Conservation (phyloP, 2,888 invertebrate genomes). For the Physocephala rufipes region DNA sequence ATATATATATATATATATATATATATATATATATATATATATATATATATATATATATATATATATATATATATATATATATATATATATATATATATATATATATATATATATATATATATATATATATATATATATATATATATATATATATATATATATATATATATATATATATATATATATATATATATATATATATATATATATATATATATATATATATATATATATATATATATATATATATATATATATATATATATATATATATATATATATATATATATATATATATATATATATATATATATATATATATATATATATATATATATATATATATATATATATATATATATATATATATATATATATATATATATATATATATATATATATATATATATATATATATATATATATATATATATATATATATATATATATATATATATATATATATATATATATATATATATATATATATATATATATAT, state of each 20-base stretch:
- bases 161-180: neutral
- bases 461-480: neutral
- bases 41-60: slow-evolving; percentile 7
- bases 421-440: slow-evolving; percentile 19
- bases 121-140: slow-evolving; percentile 19
- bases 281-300: slow-evolving; percentile 17
- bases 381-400: slow-evolving; percentile 17
- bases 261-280: neutral
- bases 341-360: slow-evolving; percentile 7
- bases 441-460: slow-evolving; percentile 7
- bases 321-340: slow-evolving; percentile 19
- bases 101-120: slow-evolving; percentile 14
- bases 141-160: slow-evolving; percentile 7
- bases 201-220: slow-evolving; percentile 14
- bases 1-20: slow-evolving; percentile 14
- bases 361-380: neutral
- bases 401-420: slow-evolving; percentile 14
- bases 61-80: neutral
- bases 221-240: slow-evolving; percentile 19
- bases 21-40: slow-evolving; percentile 19
- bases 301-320: slow-evolving; percentile 14
- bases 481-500: slow-evolving; percentile 17
- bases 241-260: slow-evolving; percentile 7
- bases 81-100: slow-evolving; percentile 17
- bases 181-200: slow-evolving; percentile 17